Conservation (phyloP, 30 jellyfish, hydroid and myxozoan species). For the Turritopsis dohrnii region DNA sequence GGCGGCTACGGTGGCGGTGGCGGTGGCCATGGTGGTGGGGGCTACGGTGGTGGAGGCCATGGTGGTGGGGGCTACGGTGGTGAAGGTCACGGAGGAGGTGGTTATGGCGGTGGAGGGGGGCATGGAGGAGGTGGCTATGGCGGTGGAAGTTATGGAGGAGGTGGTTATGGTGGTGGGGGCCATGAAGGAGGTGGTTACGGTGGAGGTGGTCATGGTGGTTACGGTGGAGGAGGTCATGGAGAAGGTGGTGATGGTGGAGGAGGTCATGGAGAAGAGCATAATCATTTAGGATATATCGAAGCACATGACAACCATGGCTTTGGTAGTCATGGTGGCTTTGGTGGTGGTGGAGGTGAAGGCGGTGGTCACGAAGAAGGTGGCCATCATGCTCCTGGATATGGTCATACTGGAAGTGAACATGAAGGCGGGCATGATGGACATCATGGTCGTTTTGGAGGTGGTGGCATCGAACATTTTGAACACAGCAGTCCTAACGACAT, state of each 20-base stretch:
- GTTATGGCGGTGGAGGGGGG: slow-evolving; percentile 13
- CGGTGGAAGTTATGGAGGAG: slow-evolving; percentile 44
- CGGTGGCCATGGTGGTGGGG: too few relatives aligned
- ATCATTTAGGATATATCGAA: not conserved
- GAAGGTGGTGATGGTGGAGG: not conserved
- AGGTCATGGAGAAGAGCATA: not conserved
- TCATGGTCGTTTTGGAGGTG: not conserved
- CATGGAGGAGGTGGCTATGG: too few relatives aligned
- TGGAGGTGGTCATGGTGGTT: slow-evolving; percentile 38
- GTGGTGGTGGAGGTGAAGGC: not conserved
- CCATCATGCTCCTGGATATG: not conserved
- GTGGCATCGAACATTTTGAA: slow-evolving; percentile 5
- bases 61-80: slow-evolving; percentile 4
- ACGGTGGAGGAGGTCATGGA: not conserved
- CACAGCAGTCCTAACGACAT: slow-evolving; percentile 23
- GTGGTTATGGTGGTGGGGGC: not conserved
- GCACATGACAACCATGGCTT: not conserved
- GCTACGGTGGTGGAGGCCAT: not conserved
- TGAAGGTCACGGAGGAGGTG: not conserved
- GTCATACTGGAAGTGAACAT: slow-evolving; percentile 13
- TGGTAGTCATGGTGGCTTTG: slow-evolving; percentile 11
- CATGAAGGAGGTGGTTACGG: not conserved
- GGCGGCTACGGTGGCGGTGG: slow-evolving; percentile 34
- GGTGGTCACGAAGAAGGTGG: not conserved
- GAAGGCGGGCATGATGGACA: slow-evolving; percentile 15